Percentiles rank a stretch among this genome's conserved stretches.
Evolutionary conservation across 1,140 invertebrate species (phyloP).

Genomic region (Pemphigus obesinymphae): DNA sequence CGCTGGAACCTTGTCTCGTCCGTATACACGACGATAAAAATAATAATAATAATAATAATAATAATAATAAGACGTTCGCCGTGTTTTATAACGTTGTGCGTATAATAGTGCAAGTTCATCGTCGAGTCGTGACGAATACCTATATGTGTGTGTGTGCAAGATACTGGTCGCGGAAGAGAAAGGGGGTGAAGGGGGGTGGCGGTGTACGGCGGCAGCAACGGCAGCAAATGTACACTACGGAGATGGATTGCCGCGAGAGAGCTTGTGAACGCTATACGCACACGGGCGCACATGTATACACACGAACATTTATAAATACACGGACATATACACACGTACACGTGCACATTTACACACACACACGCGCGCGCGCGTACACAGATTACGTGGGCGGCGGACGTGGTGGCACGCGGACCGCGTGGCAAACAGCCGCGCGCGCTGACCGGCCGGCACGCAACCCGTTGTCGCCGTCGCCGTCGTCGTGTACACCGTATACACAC

Average conservation of each 20-base stretch:
- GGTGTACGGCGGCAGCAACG: not conserved
- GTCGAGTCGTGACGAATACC: not conserved
- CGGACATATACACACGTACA: too few species aligned
- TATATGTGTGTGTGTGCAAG: not conserved
- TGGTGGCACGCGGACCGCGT: constrained; percentile 21
- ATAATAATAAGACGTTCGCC: too few species aligned
- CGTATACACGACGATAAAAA: not conserved
- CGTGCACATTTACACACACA: too few species aligned
- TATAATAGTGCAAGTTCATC: not conserved
- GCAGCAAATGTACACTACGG: too few species aligned
- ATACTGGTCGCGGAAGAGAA: not conserved
- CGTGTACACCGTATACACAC: not conserved
- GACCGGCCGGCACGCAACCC: constrained; percentile 10
- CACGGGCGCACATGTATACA: too few species aligned
- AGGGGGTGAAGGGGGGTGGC: not conserved
- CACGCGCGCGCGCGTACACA: not conserved
- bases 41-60: not conserved
- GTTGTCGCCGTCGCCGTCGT: constrained; percentile 2
- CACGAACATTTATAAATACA: too few species aligned
- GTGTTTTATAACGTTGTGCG: not conserved
- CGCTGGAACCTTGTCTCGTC: not conserved
- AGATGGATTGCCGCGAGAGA: not conserved
- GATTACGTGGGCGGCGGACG: not conserved
- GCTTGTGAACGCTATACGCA: not conserved
- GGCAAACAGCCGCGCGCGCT: not conserved